Evolutionary conservation across 2,113 vertebrate species (phyloP), one percentile per base, ranked within the genome.

Genomic region (Typhlomys cinereus): DNA sequence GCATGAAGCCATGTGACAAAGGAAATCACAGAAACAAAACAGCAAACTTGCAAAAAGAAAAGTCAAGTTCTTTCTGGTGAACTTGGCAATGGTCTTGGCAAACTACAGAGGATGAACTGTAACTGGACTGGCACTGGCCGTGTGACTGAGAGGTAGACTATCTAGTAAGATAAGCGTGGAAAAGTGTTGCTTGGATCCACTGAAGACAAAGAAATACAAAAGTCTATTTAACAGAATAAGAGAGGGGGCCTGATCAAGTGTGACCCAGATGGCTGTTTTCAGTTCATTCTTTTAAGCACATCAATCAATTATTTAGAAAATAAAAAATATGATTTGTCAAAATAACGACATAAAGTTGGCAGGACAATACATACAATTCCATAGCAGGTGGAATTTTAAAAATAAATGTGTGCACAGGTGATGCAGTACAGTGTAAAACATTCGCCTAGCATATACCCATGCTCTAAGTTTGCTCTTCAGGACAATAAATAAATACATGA

Each of bases 131-230:
- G 39, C n/a, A 57, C 0, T 75, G 52, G 39, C 64, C 64, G 87
- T 57, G 41, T 7, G 1, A 59, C 4, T 79, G 34, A 76, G 31
- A 70, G 75, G 31, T 48, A 20, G 17, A 86, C 0, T 52, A 27
- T 29, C 92, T 41, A 80, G 29, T 48, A 21, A 21, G 57, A 46
- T 25, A 88, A 62, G 34, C 39, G 31, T 64, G 46, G 7, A 92
- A 94, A 67, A 67, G 29, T 36, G 74, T 83, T 94, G 92, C 69
- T 66, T 31, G 46, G 75, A 73, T 62, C 57, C 76, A 81, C 64
- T 74, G 29, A 85, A 86, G 31, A 82, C 62, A 44, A 69, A 13
- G 85, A 59, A 59, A 59, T 6, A 59, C 6, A 59, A 27, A 27
- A 25, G 39, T 69, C 39, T 50, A 46, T 44, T 59, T 36, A 74